Conservation (phyloP, 2,888 invertebrate species). For the Eupithecia subfuscata region DNA sequence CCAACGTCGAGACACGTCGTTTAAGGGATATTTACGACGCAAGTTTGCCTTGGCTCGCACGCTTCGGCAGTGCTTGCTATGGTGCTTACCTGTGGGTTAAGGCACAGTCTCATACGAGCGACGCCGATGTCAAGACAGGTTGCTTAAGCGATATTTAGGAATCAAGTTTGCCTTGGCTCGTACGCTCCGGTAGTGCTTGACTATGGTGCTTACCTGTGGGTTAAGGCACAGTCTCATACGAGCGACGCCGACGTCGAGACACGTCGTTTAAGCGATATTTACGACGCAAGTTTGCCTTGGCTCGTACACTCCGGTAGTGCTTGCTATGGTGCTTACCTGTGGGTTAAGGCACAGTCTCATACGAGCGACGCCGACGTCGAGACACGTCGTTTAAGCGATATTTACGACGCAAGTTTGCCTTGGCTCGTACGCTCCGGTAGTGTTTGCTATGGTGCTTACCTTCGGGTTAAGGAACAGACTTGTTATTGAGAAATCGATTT, state of each 20-base stretch:
- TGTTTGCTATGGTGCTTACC: conserved; percentile 5
- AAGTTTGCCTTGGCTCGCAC: conserved; percentile 1
- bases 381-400: neutral
- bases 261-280: neutral
- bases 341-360: conserved; percentile 10
- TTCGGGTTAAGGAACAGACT: conserved; percentile 14
- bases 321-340: conserved; percentile 11
- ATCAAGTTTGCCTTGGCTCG: too few species aligned
- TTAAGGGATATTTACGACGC: neutral
- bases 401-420: neutral
- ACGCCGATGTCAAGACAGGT: too few species aligned
- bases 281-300: neutral
- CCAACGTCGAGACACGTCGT: conserved; percentile 3
- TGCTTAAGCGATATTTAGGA: too few species aligned
- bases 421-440: conserved; percentile 1
- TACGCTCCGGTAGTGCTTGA: too few species aligned
- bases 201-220: too few species aligned
- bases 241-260: conserved; percentile 6
- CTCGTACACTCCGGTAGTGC: neutral
- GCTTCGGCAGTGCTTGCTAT: neutral
- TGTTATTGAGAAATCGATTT: neutral
- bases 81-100: conserved; percentile 15
- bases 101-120: too few species aligned
- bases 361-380: neutral
- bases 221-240: too few species aligned